Base-by-base conservation (phyloP, 2,113 vertebrate genomes). In the Zeus faber region DNA sequence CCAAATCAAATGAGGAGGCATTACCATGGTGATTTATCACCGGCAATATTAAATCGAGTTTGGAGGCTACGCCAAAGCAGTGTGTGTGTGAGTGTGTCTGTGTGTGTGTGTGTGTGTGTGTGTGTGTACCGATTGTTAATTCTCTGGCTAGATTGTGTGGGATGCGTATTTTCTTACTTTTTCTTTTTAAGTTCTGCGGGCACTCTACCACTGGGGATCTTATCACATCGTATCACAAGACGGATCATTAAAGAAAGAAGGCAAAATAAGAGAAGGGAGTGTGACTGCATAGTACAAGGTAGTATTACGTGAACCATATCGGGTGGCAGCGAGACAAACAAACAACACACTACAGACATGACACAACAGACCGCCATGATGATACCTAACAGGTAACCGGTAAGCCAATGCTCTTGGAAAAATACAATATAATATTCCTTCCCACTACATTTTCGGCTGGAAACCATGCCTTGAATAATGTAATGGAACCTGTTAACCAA, bases 1-100 rank as follows among this genome's bases (percentile, higher is more conserved):
- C 68, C 46, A 70, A 74, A 74, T 70, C 56, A 74, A 72, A 74
- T 70, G 68, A 79, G 51, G 62, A 63, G 54, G 59, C 60, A 78
- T 79, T 68, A 66, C 59, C 29, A 47, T 54, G 58, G 52, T 67
- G 72, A 76, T 83, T 76, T 68, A 79, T 76, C 65, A 46, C 58
- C 45, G 48, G 20, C 59, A 40, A 60, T 67, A 70, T 66, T 64
- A 72, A 70, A 58, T 23, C 62, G 60, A 63, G 54, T 49, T 16
- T 2, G 26, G 27, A 27, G 53, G 52, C 52, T 47, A 26, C 3
- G 57, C n/a, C 43, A 58, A 33, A 31, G 23, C 43, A 37, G 18
- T 52, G 39, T 61, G 48, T 18, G 23, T 23, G 11, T 24, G 16
- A 44, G 44, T 35, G 33, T 9, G 4, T 5, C 27, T 29, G 27